phyloP scores from a whole-genome alignment of 2,797 vertebrate species.

The Erethizon dorsatum region DNA sequence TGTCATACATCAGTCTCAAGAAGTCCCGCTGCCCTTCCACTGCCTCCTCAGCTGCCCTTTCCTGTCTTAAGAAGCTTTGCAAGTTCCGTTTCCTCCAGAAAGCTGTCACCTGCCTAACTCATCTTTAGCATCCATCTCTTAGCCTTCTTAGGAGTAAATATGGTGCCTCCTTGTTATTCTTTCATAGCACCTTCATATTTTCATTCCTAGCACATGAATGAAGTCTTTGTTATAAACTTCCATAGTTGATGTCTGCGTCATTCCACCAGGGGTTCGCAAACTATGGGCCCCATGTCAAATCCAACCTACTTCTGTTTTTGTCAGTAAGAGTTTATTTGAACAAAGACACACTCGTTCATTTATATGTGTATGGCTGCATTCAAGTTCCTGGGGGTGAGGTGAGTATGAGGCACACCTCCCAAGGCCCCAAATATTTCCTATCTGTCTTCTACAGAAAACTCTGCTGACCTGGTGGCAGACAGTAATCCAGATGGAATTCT shows the following conservation, averaged over 20 bases:
- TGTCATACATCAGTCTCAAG: not conserved
- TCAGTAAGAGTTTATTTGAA: slow-evolving; percentile 38
- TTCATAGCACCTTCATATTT: not conserved
- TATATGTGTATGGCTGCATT: not conserved
- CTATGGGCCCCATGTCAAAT: not conserved
- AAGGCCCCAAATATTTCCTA: not conserved
- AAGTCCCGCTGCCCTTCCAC: not conserved
- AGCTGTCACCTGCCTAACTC: not conserved
- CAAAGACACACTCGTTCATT: not conserved
- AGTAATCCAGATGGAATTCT: not conserved
- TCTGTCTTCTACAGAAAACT: not conserved
- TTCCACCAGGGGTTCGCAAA: not conserved
- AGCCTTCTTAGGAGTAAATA: slow-evolving; percentile 42
- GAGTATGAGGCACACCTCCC: not conserved
- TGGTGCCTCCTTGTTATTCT: not conserved
- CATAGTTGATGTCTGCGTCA: not conserved
- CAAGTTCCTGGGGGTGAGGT: not conserved
- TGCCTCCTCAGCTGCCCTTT: not conserved
- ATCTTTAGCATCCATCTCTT: not conserved
- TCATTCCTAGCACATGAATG: not conserved
- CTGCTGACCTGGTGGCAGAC: not conserved
- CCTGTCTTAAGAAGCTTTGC: not conserved
- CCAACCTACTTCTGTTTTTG: not conserved
- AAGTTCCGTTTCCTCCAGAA: slow-evolving; percentile 27
- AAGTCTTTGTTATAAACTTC: not conserved